Percentiles rank a stretch among this genome's conserved stretches.
Evolutionary conservation across 2,797 vertebrate genomes (phyloP).

Genomic region (Eospalax fontanierii): DNA sequence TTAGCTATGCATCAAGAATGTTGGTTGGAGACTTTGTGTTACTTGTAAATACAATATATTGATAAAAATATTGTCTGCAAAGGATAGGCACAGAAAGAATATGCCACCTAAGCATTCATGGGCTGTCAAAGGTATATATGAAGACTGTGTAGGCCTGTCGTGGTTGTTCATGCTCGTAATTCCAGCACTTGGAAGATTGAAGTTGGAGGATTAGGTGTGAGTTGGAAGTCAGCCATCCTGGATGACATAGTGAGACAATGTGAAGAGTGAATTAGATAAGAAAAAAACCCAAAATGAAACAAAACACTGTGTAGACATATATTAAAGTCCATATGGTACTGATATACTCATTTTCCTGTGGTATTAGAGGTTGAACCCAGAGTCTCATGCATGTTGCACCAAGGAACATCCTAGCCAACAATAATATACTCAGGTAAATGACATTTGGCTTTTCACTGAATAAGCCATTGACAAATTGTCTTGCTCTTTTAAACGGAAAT

Average conservation of each 20-base stretch:
- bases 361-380: neutral
- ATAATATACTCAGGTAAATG: neutral
- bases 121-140: neutral
- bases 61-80: too few relatives aligned
- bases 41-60: too few relatives aligned
- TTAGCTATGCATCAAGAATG: neutral
- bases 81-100: too few relatives aligned
- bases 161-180: neutral
- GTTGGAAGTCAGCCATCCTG: neutral
- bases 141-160: neutral
- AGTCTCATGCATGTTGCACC: neutral
- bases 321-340: neutral
- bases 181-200: neutral
- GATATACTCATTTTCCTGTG: neutral
- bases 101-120: neutral
- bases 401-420: neutral
- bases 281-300: neutral
- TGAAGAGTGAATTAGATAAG: neutral
- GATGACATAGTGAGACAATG: neutral
- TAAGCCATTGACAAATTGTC: neutral
- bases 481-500: constrained; percentile 25
- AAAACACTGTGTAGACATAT: neutral
- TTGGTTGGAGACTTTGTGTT: too few relatives aligned
- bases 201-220: neutral
- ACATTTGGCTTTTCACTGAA: neutral